phyloP scores from a whole-genome alignment of 2,888 invertebrate genomes.

The Stramonita haemastoma region DNA sequence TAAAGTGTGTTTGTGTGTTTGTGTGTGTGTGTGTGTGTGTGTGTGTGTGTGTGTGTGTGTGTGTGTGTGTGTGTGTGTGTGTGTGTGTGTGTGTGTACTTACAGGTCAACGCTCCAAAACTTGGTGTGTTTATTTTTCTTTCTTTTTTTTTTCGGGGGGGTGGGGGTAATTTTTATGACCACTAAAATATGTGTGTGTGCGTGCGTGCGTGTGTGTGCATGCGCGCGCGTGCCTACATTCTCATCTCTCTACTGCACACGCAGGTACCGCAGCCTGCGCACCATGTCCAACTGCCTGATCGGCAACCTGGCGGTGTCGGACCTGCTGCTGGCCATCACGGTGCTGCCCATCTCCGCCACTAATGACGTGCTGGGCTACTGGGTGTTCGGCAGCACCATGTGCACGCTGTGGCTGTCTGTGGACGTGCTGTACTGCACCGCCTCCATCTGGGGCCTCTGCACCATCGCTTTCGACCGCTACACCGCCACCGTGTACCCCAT shows the following conservation, averaged over 20 bases:
- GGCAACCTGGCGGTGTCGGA: constrained; percentile 77
- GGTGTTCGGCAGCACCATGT: constrained; percentile 75
- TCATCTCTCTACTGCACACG: not conserved
- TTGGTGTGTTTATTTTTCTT: too few relatives aligned
- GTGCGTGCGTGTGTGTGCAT: not conserved
- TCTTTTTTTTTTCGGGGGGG: too few relatives aligned
- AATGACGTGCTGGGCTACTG: constrained; percentile 76
- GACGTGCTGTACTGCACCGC: constrained; percentile 78
- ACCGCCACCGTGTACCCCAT: constrained; percentile 77
- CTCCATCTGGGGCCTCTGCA: constrained; percentile 77
- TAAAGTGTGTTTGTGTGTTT: too few relatives aligned
- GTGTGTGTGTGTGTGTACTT: too few relatives aligned
- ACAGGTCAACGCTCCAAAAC: too few relatives aligned
- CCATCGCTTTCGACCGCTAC: constrained; percentile 77
- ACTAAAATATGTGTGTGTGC: too few relatives aligned
- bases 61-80: not conserved
- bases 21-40: constrained; percentile 12
- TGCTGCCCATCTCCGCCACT: constrained; percentile 75
- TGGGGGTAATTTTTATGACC: too few relatives aligned
- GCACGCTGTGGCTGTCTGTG: constrained; percentile 73
- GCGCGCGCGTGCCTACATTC: too few relatives aligned
- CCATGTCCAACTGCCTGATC: constrained; percentile 77
- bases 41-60: not conserved
- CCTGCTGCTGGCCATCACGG: constrained; percentile 75
- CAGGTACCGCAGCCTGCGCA: constrained; percentile 69